Evolutionary conservation across 2,113 vertebrate species (phyloP), one percentile per base, ranked within the genome.

Genomic region (Stomatorhinus ivindoensis): DNA sequence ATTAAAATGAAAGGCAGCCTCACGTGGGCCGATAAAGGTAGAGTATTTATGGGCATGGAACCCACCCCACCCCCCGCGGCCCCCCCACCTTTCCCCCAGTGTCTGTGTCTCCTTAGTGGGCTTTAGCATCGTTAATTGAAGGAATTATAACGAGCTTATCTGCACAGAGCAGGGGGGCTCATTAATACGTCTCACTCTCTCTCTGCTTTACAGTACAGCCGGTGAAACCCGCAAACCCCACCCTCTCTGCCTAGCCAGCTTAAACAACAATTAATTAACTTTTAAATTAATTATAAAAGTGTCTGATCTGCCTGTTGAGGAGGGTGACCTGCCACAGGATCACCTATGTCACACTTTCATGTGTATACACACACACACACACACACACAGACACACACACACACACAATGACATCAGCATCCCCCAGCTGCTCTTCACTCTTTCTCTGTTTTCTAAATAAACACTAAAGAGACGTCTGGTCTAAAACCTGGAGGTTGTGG

Each of bases 81-180:
- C 42, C 58, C 55, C 42, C 53, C 53, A 55, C 21, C 21, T 15
- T 44, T 48, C 46, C 31, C 69, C 84, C 9, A 10, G 84, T 24
- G 51, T 47, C 39, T 31, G 24, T 50, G 88, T 76, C 31, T 42
- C 50, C 87, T 86, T 42, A 82, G 73, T 31, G 44, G 51, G 4
- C 46, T 82, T 82, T 61, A 50, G 51, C 87, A 85, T 89, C 21
- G 80, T 90, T 91, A 84, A 92, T 90, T 86, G 55, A 65, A 87
- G 88, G 65, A 89, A 91, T 58, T 50, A 50, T 89, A 89, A 90
- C 86, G 39, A 69, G 90, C 90, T 92, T 91, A 92, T 92, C 92
- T 91, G 87, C 85, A 82, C 21, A 11, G 53, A 87, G 83, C 91
- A 91, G 88, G 89, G 58, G 86, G 27, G 89, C 90, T 90, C 86